Percentiles rank a stretch among this genome's conserved stretches.
These are phyloP conservation scores for Stichopus chloronotus DNA, from an alignment of 35 echinoderm and acorn worm species.

Conservation along the genomic window DNA sequence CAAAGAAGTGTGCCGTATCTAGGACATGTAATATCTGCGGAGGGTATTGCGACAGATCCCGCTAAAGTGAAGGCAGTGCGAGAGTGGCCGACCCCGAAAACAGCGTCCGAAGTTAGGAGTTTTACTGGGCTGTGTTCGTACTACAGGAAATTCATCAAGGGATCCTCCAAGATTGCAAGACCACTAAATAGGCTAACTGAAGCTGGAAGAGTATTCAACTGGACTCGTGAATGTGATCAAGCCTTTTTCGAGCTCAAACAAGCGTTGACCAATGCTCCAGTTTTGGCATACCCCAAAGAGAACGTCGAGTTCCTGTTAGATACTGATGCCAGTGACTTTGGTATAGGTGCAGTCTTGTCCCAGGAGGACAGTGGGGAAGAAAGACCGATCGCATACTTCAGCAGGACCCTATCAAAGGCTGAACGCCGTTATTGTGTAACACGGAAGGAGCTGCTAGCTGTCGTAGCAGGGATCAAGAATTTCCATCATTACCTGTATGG, in stretches of 20 bases:
- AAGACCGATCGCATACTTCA: constrained; percentile 15
- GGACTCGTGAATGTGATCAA: no score
- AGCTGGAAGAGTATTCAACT: no score
- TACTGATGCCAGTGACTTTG: constrained; percentile 69
- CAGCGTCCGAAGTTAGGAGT: constrained; percentile 22
- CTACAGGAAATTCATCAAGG: constrained; percentile 50
- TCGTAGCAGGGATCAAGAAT: neutral
- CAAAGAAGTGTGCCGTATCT: constrained; percentile 15
- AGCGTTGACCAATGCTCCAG: no score
- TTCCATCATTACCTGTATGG: constrained; percentile 56
- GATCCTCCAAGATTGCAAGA: constrained; percentile 52
- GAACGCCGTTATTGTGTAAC: neutral
- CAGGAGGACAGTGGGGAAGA: constrained; percentile 10
- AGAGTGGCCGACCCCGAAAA: constrained; percentile 38
- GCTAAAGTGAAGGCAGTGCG: neutral
- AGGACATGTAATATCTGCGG: constrained; percentile 54
- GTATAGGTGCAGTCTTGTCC: constrained; percentile 39
- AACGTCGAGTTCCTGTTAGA: no score
- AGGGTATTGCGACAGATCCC: constrained; percentile 40
- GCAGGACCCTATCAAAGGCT: neutral
- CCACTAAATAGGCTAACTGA: constrained; percentile 6
- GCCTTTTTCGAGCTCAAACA: no score
- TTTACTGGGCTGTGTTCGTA: constrained; percentile 68
- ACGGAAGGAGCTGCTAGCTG: neutral
- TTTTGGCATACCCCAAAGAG: no score